phyloP scores from a whole-genome alignment of 2,113 vertebrate genomes.

The Podarcis cretensis region DNA sequence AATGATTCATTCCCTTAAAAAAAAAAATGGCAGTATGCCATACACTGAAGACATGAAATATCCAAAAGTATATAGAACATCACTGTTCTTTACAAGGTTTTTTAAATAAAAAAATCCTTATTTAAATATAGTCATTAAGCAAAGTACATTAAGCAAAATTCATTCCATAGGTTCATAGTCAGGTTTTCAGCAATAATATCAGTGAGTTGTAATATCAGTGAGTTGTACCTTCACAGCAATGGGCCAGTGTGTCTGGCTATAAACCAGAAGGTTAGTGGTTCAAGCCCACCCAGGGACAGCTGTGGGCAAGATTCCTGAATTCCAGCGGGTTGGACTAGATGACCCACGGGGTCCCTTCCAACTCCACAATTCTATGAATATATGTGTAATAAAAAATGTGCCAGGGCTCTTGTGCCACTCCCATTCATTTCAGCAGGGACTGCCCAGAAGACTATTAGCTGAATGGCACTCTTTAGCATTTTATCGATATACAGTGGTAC shows the following conservation, averaged over 20 bases:
- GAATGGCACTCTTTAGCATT: too few species aligned
- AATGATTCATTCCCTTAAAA: background rate
- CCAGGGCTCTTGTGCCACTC: too few species aligned
- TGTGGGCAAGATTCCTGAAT: too few species aligned
- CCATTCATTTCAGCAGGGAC: background rate
- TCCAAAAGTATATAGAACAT: constrained; percentile 47
- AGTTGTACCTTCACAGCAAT: background rate
- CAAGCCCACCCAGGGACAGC: too few species aligned
- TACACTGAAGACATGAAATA: constrained; percentile 67
- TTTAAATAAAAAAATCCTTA: background rate
- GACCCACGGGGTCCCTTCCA: too few species aligned
- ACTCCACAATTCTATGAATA: too few species aligned
- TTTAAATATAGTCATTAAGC: background rate
- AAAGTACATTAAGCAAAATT: background rate
- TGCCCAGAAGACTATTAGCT: background rate
- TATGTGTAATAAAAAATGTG: too few species aligned
- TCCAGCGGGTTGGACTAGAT: too few species aligned
- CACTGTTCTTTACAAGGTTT: constrained; percentile 34
- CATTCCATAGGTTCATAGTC: background rate
- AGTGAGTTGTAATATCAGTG: too few species aligned
- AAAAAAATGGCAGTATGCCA: constrained; percentile 71
- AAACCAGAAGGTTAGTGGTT: too few species aligned
- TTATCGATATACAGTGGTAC: background rate
- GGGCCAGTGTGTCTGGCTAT: too few species aligned
- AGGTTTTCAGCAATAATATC: background rate